Evolutionary conservation across 1,140 invertebrate species (phyloP).

Genomic region (Drosophila erecta): DNA sequence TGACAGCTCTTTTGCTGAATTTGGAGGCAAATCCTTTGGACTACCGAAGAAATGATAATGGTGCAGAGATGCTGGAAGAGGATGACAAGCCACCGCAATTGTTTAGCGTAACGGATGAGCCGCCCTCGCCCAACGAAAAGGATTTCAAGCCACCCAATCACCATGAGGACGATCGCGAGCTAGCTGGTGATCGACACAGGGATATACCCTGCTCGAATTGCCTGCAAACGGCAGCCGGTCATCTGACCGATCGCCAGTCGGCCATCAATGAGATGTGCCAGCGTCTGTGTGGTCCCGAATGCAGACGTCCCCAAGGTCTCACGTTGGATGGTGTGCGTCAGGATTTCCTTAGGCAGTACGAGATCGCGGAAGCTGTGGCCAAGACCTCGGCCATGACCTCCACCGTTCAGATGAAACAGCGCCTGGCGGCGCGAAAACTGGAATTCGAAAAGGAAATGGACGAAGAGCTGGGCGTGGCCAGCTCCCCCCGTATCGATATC

Average conservation of each 20-base stretch:
- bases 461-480: constrained; percentile 52
- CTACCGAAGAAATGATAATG: constrained; percentile 16
- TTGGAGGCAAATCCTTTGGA: constrained; percentile 38
- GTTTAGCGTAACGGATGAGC: constrained; percentile 55
- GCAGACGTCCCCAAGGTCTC: constrained; percentile 58
- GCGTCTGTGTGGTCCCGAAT: constrained; percentile 67
- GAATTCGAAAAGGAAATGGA: constrained; percentile 85
- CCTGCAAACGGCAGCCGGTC: constrained; percentile 31
- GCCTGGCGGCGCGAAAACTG: constrained; percentile 85
- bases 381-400: constrained; percentile 87
- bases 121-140: constrained; percentile 46
- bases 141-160: constrained; percentile 19
- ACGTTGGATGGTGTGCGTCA: constrained; percentile 68
- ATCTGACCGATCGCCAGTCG: constrained; percentile 21
- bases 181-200: constrained; percentile 36
- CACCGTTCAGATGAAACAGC: constrained; percentile 85
- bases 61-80: constrained; percentile 24
- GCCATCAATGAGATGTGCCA: constrained; percentile 78
- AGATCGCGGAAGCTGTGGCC: constrained; percentile 87
- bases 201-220: constrained; percentile 66
- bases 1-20: constrained; percentile 73
- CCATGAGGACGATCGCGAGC: constrained; percentile 9
- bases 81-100: constrained; percentile 66
- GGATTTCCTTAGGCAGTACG: constrained; percentile 85
- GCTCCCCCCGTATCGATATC: constrained; percentile 42